These are phyloP conservation scores for Delphinapterus leucas DNA, from an alignment of 2,113 vertebrate species.

Conservation along the genomic window DNA sequence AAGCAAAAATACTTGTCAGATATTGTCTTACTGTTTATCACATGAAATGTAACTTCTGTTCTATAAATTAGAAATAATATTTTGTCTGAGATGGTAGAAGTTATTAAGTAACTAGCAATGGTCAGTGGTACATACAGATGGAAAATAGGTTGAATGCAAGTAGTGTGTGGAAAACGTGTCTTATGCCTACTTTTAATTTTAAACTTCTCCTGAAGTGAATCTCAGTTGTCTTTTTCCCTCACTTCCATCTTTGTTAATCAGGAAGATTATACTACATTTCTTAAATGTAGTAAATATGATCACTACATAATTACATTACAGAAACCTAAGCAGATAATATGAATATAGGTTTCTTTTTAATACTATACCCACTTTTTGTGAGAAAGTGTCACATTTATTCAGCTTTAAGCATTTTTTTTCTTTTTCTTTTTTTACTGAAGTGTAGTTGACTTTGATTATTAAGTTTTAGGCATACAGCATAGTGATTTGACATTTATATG, in stretches of 20 bases:
- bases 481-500: background rate
- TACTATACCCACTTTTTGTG: background rate
- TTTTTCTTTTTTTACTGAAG: background rate
- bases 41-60: background rate
- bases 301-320: background rate
- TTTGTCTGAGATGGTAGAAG: background rate
- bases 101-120: background rate
- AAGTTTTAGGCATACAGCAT: background rate
- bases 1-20: constrained; percentile 11
- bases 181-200: constrained; percentile 54
- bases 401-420: background rate
- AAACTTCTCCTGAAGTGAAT: constrained; percentile 77
- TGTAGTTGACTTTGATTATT: background rate
- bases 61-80: background rate
- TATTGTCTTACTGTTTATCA: background rate
- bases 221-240: constrained; percentile 5
- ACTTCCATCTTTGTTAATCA: background rate
- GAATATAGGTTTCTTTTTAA: background rate
- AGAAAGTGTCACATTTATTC: background rate
- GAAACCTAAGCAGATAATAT: background rate
- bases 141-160: background rate
- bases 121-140: background rate
- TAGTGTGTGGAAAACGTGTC: background rate
- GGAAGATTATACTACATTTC: background rate
- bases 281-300: background rate